Percentiles rank a stretch among this genome's conserved stretches.
Conservation (phyloP, 2,113 vertebrate species). For the Takifugu bimaculatus region DNA sequence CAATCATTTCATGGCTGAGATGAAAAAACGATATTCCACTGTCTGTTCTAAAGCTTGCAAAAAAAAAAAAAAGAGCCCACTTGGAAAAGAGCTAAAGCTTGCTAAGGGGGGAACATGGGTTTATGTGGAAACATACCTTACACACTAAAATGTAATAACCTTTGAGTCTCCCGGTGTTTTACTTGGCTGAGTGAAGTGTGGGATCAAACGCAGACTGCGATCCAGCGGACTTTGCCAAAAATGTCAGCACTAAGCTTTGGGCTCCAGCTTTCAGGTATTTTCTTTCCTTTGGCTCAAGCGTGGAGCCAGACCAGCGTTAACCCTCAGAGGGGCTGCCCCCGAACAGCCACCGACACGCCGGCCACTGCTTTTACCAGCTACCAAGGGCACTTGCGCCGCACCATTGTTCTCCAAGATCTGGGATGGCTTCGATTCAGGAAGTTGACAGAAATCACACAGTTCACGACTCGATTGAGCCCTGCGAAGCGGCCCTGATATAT, state of each 20-base stretch:
- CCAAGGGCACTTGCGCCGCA: too few relatives aligned
- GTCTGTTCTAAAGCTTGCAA: constrained; percentile 54
- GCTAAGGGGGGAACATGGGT: constrained; percentile 56
- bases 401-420: constrained; percentile 7
- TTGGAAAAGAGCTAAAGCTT: constrained; percentile 66
- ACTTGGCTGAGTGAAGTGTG: constrained; percentile 64
- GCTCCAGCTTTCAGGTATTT: constrained; percentile 73
- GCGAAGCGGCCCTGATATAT: constrained; percentile 23
- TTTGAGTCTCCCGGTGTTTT: constrained; percentile 75
- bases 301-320: constrained; percentile 48
- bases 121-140: constrained; percentile 77
- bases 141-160: constrained; percentile 77
- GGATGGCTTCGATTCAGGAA: constrained; percentile 14
- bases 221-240: constrained; percentile 76
- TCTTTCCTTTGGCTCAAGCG: constrained; percentile 68
- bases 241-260: constrained; percentile 64
- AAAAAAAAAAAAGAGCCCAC: constrained; percentile 63
- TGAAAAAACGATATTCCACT: constrained; percentile 52
- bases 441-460: background rate
- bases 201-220: constrained; percentile 75
- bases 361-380: constrained; percentile 34
- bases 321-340: constrained; percentile 46
- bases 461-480: constrained; percentile 2
- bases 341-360: constrained; percentile 23
- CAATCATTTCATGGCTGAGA: constrained; percentile 34